A percentile compares a stretch with the other conserved stretches of the same genome.
Evolutionary conservation across 2,113 vertebrate genomes (phyloP).

Genomic region (Procavia capensis): DNA sequence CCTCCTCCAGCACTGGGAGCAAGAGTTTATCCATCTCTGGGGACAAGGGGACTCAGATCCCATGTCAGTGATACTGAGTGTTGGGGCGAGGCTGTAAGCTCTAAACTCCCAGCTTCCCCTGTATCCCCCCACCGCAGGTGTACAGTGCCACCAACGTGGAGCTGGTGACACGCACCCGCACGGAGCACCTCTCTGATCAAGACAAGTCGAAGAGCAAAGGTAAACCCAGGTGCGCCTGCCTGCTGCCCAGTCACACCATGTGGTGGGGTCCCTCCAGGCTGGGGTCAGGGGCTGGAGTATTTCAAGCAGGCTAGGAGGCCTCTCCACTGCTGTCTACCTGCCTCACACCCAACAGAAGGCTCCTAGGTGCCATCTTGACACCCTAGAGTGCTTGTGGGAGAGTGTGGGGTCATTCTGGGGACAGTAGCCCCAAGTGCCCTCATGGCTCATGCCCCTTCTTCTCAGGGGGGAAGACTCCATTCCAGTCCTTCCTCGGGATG

Average conservation of each 20-base stretch:
- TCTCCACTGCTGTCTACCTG: accelerated
- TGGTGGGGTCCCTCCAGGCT: neutral
- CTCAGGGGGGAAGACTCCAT: slow-evolving; percentile 94
- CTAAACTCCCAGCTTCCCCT: neutral
- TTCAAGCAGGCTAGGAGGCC: neutral
- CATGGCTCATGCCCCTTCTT: neutral
- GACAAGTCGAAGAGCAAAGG: slow-evolving; percentile 97
- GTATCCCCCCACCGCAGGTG: slow-evolving; percentile 87
- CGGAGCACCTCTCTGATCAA: slow-evolving; percentile 96
- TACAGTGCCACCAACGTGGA: slow-evolving; percentile 98
- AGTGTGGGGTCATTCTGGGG: neutral
- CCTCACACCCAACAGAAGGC: neutral
- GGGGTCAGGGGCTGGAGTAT: neutral
- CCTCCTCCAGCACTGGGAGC: neutral
- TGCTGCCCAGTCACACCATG: neutral
- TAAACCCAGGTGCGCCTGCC: slow-evolving; percentile 79
- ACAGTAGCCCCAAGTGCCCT: neutral
- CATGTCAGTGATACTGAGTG: neutral
- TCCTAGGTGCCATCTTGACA: neutral
- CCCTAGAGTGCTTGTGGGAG: neutral
- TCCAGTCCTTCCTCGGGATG: slow-evolving; percentile 98
- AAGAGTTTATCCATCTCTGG: neutral
- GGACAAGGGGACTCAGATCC: neutral
- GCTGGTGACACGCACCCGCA: slow-evolving; percentile 97
- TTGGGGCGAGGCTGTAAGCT: neutral